phyloP scores from a whole-genome alignment of 2,113 vertebrate genomes.

The Passer montanus region DNA sequence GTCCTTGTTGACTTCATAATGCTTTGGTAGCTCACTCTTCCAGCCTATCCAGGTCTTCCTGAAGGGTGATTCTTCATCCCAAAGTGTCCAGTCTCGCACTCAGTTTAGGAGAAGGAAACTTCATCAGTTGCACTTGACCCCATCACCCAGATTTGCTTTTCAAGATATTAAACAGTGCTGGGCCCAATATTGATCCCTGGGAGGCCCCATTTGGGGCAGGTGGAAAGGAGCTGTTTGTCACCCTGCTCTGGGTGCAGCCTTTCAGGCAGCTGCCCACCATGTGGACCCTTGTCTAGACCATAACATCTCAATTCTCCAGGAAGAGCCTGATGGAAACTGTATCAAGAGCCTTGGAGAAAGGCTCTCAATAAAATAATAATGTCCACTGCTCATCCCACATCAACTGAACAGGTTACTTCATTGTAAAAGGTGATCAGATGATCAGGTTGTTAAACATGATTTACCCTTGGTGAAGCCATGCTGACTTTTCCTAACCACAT shows the following conservation, averaged over 20 bases:
- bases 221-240: background rate
- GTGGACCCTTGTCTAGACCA: no score
- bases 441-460: background rate
- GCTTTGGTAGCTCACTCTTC: background rate
- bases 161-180: background rate
- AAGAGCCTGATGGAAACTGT: background rate
- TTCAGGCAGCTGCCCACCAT: background rate
- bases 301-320: background rate
- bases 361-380: no score
- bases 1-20: background rate
- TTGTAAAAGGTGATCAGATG: background rate
- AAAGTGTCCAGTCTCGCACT: background rate
- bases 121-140: background rate
- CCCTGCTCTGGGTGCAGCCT: background rate
- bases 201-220: background rate
- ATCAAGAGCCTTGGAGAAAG: background rate
- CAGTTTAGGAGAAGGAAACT: background rate
- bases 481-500: background rate
- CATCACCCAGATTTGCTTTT: background rate
- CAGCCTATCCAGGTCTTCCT: background rate
- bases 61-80: background rate
- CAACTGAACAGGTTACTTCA: background rate
- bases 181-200: no score
- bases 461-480: background rate
- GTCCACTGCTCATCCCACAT: background rate